Conservation (phyloP, 2,888 invertebrate genomes). For the Caenorhabditis sp. region DNA sequence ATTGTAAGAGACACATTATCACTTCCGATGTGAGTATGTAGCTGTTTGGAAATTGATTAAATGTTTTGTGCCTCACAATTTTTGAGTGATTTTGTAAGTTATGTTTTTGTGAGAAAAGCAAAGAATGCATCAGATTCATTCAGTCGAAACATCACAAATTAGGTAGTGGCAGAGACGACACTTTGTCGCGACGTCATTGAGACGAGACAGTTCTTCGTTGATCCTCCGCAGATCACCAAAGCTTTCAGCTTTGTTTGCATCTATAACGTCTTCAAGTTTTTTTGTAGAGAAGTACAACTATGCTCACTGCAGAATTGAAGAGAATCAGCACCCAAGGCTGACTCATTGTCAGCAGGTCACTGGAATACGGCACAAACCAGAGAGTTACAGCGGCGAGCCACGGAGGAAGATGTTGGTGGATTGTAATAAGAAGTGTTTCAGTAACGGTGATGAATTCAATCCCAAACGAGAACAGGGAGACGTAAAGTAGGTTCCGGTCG, state of each 20-base stretch:
- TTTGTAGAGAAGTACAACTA: no score
- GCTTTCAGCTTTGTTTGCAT: background rate
- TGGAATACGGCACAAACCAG: conserved; percentile 20
- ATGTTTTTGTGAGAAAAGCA: background rate
- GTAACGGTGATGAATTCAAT: background rate
- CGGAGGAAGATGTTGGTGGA: background rate
- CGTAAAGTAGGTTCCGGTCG: conserved; percentile 1
- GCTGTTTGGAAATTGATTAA: background rate
- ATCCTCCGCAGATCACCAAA: background rate
- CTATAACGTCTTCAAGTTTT: background rate
- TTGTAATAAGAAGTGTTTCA: background rate
- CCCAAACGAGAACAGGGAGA: conserved; percentile 5
- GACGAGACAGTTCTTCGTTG: no score
- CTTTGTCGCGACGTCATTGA: background rate
- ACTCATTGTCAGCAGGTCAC: conserved; percentile 26
- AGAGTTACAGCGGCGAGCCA: background rate
- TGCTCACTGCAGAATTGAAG: conserved; percentile 19
- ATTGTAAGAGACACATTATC: no score
- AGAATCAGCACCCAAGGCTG: conserved; percentile 28
- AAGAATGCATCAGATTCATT: background rate
- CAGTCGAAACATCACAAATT: background rate
- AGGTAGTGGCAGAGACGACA: background rate
- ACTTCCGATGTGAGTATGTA: no score
- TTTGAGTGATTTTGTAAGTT: background rate
- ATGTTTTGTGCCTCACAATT: background rate